Percentiles rank a stretch among this genome's conserved stretches.
These are phyloP conservation scores for Littorina saxatilis DNA, from an alignment of 1,140 invertebrate genomes.

Conservation along the genomic window DNA sequence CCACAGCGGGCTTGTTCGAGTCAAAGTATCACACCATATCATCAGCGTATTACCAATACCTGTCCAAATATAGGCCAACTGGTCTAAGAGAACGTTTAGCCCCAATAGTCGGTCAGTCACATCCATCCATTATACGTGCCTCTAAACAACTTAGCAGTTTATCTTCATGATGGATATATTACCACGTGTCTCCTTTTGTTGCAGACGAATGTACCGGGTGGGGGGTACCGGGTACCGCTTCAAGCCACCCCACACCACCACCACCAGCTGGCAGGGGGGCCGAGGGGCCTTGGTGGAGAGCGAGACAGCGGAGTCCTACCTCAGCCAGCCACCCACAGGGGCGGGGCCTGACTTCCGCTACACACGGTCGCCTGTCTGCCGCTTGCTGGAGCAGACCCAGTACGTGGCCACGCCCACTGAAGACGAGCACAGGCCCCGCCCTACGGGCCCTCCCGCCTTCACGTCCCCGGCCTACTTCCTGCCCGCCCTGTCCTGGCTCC, in stretches of 20 bases:
- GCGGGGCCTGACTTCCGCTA: slow-evolving; percentile 6
- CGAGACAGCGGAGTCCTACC: slow-evolving; percentile 7
- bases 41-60: no score
- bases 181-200: no score
- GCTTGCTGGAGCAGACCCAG: slow-evolving; percentile 36
- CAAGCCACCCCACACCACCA: neutral
- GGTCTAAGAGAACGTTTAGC: no score
- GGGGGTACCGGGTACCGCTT: slow-evolving; percentile 13
- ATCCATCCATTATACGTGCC: no score
- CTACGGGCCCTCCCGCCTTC: slow-evolving; percentile 24
- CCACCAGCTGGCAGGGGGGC: slow-evolving; percentile 21
- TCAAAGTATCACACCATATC: no score
- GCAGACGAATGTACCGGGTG: slow-evolving; percentile 33
- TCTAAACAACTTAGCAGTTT: no score
- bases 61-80: no score
- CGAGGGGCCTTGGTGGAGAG: slow-evolving; percentile 33
- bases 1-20: no score
- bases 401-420: slow-evolving; percentile 36
- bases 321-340: neutral
- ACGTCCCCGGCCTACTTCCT: slow-evolving; percentile 35
- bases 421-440: slow-evolving; percentile 1
- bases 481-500: slow-evolving; percentile 32
- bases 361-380: slow-evolving; percentile 30
- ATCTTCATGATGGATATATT: no score
- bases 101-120: no score